These are phyloP conservation scores for Podilymbus podiceps DNA, from an alignment of 2,113 vertebrate genomes.

Conservation along the genomic window DNA sequence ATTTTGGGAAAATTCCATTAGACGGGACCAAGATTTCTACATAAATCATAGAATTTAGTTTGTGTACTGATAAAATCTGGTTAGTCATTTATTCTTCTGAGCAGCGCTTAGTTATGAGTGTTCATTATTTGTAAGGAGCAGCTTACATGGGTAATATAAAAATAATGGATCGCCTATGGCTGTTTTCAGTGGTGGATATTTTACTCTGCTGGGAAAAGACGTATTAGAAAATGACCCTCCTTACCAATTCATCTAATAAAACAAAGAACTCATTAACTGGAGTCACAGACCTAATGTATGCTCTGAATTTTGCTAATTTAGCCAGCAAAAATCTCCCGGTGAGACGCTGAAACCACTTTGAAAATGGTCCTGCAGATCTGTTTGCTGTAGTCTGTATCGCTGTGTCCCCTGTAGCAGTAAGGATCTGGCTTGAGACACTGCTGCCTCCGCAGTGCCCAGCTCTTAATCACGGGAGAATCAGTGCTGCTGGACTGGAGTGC, in stretches of 20 bases:
- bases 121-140: conserved; percentile 55
- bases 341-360: conserved; percentile 4
- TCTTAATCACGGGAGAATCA: not conserved
- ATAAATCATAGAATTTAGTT: conserved; percentile 93
- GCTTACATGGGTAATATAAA: conserved; percentile 39
- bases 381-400: not conserved
- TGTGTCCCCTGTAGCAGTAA: not conserved
- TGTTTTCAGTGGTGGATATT: conserved; percentile 16
- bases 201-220: conserved; percentile 36
- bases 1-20: conserved; percentile 97
- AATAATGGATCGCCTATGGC: conserved; percentile 54
- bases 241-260: conserved; percentile 7
- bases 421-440: not conserved
- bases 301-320: conserved; percentile 42
- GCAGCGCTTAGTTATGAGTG: conserved; percentile 66
- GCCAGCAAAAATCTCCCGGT: conserved; percentile 34
- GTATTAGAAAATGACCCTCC: conserved; percentile 25
- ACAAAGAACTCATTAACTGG: conserved; percentile 41
- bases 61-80: conserved; percentile 92
- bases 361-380: conserved; percentile 20
- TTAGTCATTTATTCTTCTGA: conserved; percentile 80
- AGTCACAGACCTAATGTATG: conserved; percentile 39
- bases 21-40: conserved; percentile 88
- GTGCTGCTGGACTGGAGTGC: not conserved
- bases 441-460: not conserved